Percentiles rank a stretch among this genome's conserved stretches.
These are phyloP conservation scores for Bombus terrestris DNA, from an alignment of 1,140 invertebrate species.

Conservation along the genomic window DNA sequence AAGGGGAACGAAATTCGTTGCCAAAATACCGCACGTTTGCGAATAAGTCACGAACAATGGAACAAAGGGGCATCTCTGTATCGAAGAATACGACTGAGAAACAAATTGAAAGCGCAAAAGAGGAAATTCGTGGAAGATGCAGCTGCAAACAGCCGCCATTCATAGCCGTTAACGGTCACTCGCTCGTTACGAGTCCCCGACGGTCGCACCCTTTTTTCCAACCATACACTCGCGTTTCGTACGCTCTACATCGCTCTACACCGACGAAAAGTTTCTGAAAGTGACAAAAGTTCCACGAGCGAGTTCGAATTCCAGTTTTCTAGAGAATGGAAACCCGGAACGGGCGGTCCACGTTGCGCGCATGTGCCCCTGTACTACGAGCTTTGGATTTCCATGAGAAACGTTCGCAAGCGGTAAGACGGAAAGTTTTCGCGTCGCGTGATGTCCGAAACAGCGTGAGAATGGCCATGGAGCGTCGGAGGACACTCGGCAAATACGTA, in stretches of 20 bases:
- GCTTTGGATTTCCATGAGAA: constrained; percentile 5
- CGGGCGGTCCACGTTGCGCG: neutral
- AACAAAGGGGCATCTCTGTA: neutral
- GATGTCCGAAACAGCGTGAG: constrained; percentile 2
- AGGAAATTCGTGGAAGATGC: neutral
- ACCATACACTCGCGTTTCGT: no score
- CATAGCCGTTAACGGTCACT: no score
- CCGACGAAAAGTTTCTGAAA: neutral
- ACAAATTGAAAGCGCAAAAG: neutral
- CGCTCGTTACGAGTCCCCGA: no score
- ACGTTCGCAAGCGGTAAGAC: neutral
- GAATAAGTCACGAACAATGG: neutral
- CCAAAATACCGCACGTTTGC: neutral
- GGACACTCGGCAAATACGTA: neutral
- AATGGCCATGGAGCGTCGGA: neutral
- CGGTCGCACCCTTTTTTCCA: no score
- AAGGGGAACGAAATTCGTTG: neutral
- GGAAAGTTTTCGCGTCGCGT: constrained; percentile 15
- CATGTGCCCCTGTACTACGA: neutral
- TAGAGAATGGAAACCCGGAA: neutral
- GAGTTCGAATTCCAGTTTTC: neutral
- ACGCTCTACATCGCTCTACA: no score
- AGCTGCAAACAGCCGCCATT: neutral
- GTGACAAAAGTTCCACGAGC: neutral
- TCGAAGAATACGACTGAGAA: neutral